Base-by-base conservation (phyloP, 2,113 vertebrate genomes). In the Hemibagrus wyckioides region DNA sequence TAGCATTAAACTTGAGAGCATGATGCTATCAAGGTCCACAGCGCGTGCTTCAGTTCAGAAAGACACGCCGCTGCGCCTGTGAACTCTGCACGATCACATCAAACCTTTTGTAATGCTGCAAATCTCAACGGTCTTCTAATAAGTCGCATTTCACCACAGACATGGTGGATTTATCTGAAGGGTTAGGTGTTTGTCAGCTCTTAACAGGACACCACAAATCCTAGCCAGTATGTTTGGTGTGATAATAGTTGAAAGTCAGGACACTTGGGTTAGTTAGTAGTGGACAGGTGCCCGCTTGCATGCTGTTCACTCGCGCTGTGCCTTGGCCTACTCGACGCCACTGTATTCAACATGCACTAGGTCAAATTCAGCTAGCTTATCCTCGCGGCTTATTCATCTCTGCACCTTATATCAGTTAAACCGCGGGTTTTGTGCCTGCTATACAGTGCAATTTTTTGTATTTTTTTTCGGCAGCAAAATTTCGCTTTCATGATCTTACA, bases 251-350 rank as follows among this genome's bases (percentile, higher is more conserved):
- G 33, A 59, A 39, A 59, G 33, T 41, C 56, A 59, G 75, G 75
- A 1, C 41, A 48, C 48, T 25, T 23, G 54, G 54, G 11, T 56
- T 33, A 52, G n/a, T 80, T n/a, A 36, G 54, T 81, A 52, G 11
- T 59, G 36, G 54, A 59, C 79, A 81, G 54, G 79, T 81, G 56
- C 54, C 44, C 19, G 77, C 17, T n/a, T 56, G 50, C 5, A 1
- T 81, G 54, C 79, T 59, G 54, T 81, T 81, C 79, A 57, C 19
- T 85, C 52, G 52, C 69, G 69, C 83, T 11, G 83, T 73, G 83
- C 6, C 25, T 59, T 30, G 83, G 83, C 83, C 83, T 85, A 44
- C 36, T 84, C n/a, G n/a, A n/a, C n/a, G n/a, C 33, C 9, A 36
- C 30, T 71, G 13, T 6, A n/a, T 17, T 56, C 54, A 84, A 84